Evolutionary conservation across 2,888 invertebrate genomes (phyloP), one percentile per base, ranked within the genome.

Genomic region (Drosophila mercatorum): DNA sequence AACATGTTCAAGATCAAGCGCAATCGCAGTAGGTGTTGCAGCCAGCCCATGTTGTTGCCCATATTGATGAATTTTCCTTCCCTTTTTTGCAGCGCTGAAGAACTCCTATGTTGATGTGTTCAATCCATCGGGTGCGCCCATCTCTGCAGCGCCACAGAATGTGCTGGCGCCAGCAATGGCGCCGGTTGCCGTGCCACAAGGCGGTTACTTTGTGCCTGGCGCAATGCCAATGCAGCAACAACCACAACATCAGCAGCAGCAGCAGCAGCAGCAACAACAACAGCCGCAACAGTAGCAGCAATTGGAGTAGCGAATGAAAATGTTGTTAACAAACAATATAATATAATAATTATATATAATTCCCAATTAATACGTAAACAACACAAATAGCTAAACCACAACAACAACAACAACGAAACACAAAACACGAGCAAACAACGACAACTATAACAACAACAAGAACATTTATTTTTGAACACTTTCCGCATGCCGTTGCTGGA

Each of bases 81-180:
- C 5, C 5, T 41, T 3, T 3, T 8, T 93, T 92, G 8, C 92
- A 97, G 97, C 96, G 90, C 94, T 96, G 89, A 96, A 96, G 93
- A 96, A 96, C 90, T 96, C 96, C 70, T 98, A 98, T 93, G 97
- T 98, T 83, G 97, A 98, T 93, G 97, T 98, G 68, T 95, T 97
- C 93, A 97, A 97, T 94, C 96, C 96, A 47, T 93, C 94, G 77
- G 95, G 95, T 62, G 92, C 92, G 46, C 89, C 92, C 34, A 82
- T 91, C 71, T 82, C 91, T 12, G 91, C 92, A 65, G 80, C 90
- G 40, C 80, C 90, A 22, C 92, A 92, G 71, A 91, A 91, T 77
- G 91, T 93, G 36, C 70, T 93, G 80, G 93, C 93, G 26, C 93
- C 93, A 4, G 84, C 90, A n/a, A 75, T 93, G 79, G 92, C 93